Percentiles rank a stretch among this genome's conserved stretches.
Evolutionary conservation across 2,797 vertebrate species (phyloP).

Genomic region (Cirrhinus molitorella): DNA sequence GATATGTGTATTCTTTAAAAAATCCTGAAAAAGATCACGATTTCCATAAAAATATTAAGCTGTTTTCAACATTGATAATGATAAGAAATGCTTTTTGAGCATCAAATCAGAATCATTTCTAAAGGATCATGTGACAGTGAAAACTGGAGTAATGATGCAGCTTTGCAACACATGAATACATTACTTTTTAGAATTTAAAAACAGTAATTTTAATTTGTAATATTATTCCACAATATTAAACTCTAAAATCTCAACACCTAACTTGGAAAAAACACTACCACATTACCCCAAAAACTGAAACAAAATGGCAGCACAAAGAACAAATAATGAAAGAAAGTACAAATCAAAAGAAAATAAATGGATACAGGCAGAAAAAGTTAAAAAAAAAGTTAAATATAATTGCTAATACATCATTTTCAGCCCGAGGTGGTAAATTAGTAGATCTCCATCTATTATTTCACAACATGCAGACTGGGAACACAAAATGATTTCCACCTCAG

Average conservation of each 20-base stretch:
- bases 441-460: slow-evolving; percentile 63
- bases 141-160: not conserved
- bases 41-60: not conserved
- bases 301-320: not conserved
- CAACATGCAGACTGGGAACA: slow-evolving; percentile 68
- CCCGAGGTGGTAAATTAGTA: slow-evolving; percentile 65
- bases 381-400: not conserved
- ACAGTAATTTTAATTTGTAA: not conserved
- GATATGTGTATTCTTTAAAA: not conserved
- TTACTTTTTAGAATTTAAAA: not conserved
- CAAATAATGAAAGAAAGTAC: not conserved
- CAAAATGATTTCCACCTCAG: slow-evolving; percentile 71
- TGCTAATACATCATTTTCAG: slow-evolving; percentile 30
- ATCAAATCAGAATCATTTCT: not conserved
- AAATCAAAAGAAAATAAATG: slow-evolving; percentile 13
- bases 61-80: not conserved
- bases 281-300: not conserved
- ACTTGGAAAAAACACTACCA: too few relatives aligned
- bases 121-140: not conserved
- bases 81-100: not conserved
- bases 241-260: too few relatives aligned
- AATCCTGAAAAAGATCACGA: not conserved
- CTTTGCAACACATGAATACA: not conserved
- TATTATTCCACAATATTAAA: not conserved
- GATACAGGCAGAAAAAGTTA: not conserved